phyloP scores from a whole-genome alignment of 2,797 vertebrate species.

The Perdix hodgsoniae region DNA sequence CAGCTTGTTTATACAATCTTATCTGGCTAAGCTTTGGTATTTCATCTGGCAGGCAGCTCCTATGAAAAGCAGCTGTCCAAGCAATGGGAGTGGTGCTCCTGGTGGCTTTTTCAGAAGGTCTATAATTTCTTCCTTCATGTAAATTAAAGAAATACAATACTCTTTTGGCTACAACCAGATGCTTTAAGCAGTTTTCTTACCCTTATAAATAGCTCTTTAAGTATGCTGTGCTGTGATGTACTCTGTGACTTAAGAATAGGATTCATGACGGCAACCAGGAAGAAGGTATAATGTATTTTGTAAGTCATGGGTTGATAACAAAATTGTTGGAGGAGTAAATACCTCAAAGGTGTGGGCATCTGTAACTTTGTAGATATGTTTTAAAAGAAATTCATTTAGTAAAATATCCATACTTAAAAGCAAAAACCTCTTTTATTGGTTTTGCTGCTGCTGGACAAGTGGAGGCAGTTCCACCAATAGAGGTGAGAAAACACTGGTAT shows the following conservation, averaged over 20 bases:
- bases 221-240: background rate
- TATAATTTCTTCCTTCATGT: conserved; percentile 70
- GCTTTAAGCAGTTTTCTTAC: conserved; percentile 37
- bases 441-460: background rate
- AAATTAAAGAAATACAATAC: conserved; percentile 60
- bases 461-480: background rate
- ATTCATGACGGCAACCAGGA: background rate
- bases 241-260: background rate
- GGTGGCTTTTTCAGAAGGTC: conserved; percentile 64
- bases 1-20: conserved; percentile 79
- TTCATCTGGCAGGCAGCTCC: conserved; percentile 77
- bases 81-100: conserved; percentile 75
- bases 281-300: background rate
- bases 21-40: conserved; percentile 79
- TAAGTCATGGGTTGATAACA: background rate
- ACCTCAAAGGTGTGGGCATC: background rate
- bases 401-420: background rate
- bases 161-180: conserved; percentile 42
- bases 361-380: background rate
- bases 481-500: background rate
- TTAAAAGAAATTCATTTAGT: background rate
- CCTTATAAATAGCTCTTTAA: conserved; percentile 31
- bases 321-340: background rate
- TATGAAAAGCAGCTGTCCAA: conserved; percentile 82
- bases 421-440: background rate